A percentile compares a stretch with the other conserved stretches of the same genome.
phyloP scores from a whole-genome alignment of 2,888 invertebrate genomes.

The Pheosia gnoma region DNA sequence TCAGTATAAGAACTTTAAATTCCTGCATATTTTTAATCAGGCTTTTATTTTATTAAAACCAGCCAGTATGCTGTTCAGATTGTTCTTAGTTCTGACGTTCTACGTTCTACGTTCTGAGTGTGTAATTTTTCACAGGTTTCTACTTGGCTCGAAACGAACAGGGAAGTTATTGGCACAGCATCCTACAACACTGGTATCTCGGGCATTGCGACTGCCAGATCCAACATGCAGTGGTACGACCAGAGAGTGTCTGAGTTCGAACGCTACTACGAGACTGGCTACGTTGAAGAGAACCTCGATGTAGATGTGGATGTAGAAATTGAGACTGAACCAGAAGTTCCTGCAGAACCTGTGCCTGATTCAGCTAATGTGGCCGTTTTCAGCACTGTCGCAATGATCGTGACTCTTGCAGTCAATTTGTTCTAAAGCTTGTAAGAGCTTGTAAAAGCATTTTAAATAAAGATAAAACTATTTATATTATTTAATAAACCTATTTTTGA shows the following conservation, averaged over 20 bases:
- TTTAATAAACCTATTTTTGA: background rate
- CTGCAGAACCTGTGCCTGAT: conserved; percentile 10
- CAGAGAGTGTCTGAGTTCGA: conserved; percentile 55
- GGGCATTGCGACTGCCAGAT: conserved; percentile 50
- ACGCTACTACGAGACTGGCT: conserved; percentile 64
- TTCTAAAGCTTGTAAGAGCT: conserved; percentile 13
- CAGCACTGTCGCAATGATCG: conserved; percentile 56
- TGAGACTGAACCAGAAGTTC: conserved; percentile 17
- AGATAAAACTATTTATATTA: background rate
- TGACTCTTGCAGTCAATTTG: conserved; percentile 52
- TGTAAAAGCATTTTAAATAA: conserved; percentile 2
- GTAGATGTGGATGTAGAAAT: conserved; percentile 6
- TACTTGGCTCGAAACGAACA: conserved; percentile 57
- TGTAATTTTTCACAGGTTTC: conserved; percentile 49
- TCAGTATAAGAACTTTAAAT: conserved; percentile 28
- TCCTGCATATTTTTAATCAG: background rate
- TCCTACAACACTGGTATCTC: conserved; percentile 50
- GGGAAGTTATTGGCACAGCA: conserved; percentile 43
- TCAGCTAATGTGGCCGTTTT: conserved; percentile 61
- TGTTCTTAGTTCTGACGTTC: too few species aligned
- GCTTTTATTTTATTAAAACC: too few species aligned
- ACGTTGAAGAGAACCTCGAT: conserved; percentile 50
- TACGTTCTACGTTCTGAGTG: too few species aligned
- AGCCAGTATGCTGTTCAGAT: too few species aligned
- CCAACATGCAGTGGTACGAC: conserved; percentile 59